Percentiles rank a stretch among this genome's conserved stretches.
Evolutionary conservation across 1,140 invertebrate genomes (phyloP).

Genomic region (Drosophila pachea): DNA sequence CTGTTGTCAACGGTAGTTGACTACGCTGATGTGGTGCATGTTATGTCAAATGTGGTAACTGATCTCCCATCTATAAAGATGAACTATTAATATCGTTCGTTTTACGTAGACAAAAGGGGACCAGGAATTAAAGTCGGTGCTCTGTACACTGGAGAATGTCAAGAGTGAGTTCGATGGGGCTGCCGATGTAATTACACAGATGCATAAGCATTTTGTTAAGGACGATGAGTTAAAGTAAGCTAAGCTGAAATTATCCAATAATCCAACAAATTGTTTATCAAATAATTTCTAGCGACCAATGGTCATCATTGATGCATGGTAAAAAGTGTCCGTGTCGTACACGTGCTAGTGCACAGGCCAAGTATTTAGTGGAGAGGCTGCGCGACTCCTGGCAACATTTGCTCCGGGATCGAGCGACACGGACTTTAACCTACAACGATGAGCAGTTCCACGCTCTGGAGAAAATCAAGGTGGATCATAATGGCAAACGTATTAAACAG

Average conservation of each 20-base stretch:
- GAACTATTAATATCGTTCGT: not conserved
- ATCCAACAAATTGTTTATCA: not conserved
- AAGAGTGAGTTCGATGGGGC: slow-evolving; percentile 71
- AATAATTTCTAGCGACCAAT: slow-evolving; percentile 81
- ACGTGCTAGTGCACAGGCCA: slow-evolving; percentile 85
- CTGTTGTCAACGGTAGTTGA: slow-evolving; percentile 67
- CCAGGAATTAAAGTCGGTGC: slow-evolving; percentile 57
- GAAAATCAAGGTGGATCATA: slow-evolving; percentile 86
- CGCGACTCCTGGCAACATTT: slow-evolving; percentile 95
- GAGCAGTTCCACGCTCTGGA: slow-evolving; percentile 96
- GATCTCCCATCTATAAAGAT: not conserved
- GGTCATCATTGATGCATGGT: slow-evolving; percentile 84
- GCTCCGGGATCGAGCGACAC: slow-evolving; percentile 90
- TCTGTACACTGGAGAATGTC: slow-evolving; percentile 50
- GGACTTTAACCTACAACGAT: slow-evolving; percentile 92
- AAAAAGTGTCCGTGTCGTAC: slow-evolving; percentile 84
- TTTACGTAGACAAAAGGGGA: slow-evolving; percentile 61
- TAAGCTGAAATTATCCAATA: not conserved
- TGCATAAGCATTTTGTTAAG: slow-evolving; percentile 73
- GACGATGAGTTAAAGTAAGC: slow-evolving; percentile 71
- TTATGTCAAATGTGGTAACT: slow-evolving; percentile 58
- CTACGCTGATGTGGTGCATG: slow-evolving; percentile 69
- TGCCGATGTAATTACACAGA: slow-evolving; percentile 73
- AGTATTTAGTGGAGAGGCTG: slow-evolving; percentile 87
- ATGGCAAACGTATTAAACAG: slow-evolving; percentile 83